Conservation (phyloP, 2,888 invertebrate species). For the Onchidella celtica region DNA sequence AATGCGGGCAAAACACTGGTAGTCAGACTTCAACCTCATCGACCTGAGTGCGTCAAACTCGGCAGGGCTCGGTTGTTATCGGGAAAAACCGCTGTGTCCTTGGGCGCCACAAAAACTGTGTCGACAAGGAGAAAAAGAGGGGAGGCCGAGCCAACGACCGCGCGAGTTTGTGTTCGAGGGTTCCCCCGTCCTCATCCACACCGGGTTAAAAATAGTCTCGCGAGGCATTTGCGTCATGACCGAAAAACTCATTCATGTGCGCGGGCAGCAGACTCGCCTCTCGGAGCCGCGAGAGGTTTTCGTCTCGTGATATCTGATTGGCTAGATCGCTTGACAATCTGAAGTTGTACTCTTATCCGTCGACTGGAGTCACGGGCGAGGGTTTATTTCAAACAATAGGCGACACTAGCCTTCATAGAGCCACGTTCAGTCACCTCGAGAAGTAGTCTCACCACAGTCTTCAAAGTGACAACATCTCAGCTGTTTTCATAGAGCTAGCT, state of each 20-base stretch:
- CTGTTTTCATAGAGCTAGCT: not conserved
- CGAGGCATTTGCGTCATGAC: constrained; percentile 43
- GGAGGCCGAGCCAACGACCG: constrained; percentile 43
- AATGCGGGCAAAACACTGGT: constrained; percentile 43
- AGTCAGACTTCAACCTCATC: not conserved
- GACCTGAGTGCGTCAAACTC: not conserved
- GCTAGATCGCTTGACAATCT: not conserved
- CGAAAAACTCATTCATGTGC: constrained; percentile 45
- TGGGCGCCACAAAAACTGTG: constrained; percentile 26
- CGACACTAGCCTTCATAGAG: not conserved
- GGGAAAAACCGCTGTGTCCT: constrained; percentile 37
- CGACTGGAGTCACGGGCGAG: not conserved
- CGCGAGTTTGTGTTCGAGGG: not conserved
- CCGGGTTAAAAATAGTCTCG: constrained; percentile 26
- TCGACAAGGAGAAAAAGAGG: constrained; percentile 18
- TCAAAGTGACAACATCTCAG: too few relatives aligned
- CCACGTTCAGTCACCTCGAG: not conserved
- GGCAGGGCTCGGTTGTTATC: constrained; percentile 22
- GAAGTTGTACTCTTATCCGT: constrained; percentile 5
- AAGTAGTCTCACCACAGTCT: too few relatives aligned
- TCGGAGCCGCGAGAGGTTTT: not conserved
- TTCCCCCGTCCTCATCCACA: not conserved
- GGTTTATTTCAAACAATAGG: not conserved
- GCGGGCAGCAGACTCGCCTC: constrained; percentile 28
- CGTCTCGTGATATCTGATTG: constrained; percentile 47